phyloP scores from a whole-genome alignment of 2,888 invertebrate species.

The Meiosimyza platycephala region DNA sequence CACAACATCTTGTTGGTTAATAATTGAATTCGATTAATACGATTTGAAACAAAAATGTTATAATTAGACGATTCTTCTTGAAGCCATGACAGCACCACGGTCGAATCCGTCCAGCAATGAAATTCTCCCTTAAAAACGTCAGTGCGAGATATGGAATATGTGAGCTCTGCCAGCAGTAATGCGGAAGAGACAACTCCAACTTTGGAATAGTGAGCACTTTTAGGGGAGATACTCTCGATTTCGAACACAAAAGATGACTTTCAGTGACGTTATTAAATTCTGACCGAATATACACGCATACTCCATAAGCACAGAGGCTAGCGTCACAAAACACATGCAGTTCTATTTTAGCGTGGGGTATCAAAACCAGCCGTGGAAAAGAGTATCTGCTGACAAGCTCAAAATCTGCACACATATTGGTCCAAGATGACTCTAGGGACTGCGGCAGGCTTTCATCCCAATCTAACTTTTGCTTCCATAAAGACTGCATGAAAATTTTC shows the following conservation, averaged over 20 bases:
- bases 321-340: conserved; percentile 9
- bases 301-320: background rate
- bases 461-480: conserved; percentile 39
- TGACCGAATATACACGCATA: background rate
- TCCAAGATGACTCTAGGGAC: conserved; percentile 22
- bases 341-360: conserved; percentile 1
- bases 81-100: background rate
- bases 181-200: background rate
- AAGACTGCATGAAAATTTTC: conserved; percentile 37
- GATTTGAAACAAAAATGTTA: background rate
- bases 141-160: background rate
- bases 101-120: conserved; percentile 4
- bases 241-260: background rate
- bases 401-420: conserved; percentile 19
- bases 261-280: background rate
- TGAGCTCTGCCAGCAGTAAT: background rate
- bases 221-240: background rate
- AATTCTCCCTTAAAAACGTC: background rate
- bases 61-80: background rate
- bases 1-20: background rate
- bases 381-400: conserved; percentile 24
- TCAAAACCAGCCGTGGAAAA: conserved; percentile 19
- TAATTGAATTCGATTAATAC: background rate
- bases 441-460: conserved; percentile 38
- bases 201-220: background rate